phyloP scores from a whole-genome alignment of 2,113 vertebrate species.

The Gavialis gangeticus region DNA sequence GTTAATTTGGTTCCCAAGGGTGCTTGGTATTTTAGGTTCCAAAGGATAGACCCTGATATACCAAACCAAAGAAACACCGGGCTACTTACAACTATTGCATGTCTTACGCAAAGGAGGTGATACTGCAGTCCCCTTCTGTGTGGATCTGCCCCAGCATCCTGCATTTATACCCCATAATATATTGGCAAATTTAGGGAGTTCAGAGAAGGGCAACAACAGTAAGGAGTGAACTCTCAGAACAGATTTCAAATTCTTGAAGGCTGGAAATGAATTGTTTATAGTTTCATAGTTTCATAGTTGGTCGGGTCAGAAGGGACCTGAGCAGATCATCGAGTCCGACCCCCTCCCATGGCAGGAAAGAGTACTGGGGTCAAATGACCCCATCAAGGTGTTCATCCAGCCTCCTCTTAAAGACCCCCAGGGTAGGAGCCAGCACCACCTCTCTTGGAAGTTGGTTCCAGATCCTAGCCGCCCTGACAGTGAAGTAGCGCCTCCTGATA shows the following conservation, averaged over 20 bases:
- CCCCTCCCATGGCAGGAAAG: too few relatives aligned
- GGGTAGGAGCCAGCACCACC: too few relatives aligned
- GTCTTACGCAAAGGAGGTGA: neutral
- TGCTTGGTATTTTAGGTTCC: neutral
- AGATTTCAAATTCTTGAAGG: constrained; percentile 33
- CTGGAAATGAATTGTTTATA: constrained; percentile 36
- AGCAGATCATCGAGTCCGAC: too few relatives aligned
- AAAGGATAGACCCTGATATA: neutral
- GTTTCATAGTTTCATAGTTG: too few relatives aligned
- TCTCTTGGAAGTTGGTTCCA: too few relatives aligned
- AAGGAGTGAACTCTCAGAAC: constrained; percentile 57
- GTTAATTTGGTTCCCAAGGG: neutral
- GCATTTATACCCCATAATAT: neutral
- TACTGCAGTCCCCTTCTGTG: neutral
- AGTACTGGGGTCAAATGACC: too few relatives aligned
- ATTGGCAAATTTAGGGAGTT: neutral
- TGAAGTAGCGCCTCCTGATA: too few relatives aligned
- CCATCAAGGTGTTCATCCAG: too few relatives aligned
- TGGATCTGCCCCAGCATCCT: neutral
- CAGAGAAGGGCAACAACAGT: constrained; percentile 6
- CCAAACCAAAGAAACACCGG: neutral
- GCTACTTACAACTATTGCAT: neutral
- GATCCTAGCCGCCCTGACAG: too few relatives aligned
- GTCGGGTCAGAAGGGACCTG: too few relatives aligned
- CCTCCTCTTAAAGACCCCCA: too few relatives aligned